Conservation (phyloP, 2,797 vertebrate species). For the Gadopsis bispinosus region DNA sequence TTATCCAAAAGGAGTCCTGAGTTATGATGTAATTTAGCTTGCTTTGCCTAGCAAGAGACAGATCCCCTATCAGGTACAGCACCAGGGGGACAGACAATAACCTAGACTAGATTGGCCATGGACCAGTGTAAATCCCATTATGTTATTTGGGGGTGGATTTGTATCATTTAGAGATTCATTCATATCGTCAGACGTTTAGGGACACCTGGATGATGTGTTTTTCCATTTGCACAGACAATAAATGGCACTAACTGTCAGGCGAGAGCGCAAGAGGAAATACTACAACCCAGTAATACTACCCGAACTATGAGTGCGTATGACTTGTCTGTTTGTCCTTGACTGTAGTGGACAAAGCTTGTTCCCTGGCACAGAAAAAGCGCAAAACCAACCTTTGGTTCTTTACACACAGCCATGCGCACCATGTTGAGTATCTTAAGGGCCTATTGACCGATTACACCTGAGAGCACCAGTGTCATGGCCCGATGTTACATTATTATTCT, state of each 20-base stretch:
- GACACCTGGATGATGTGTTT: neutral
- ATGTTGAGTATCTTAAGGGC: neutral
- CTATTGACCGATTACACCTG: neutral
- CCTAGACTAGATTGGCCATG: neutral
- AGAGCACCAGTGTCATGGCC: neutral
- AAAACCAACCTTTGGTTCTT: neutral
- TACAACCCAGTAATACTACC: too few species aligned
- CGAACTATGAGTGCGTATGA: neutral
- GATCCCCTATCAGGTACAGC: neutral
- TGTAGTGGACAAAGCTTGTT: neutral
- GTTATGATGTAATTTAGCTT: neutral
- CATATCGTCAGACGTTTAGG: neutral
- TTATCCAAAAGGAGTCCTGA: neutral
- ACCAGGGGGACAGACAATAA: neutral
- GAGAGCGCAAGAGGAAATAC: neutral
- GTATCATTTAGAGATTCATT: neutral
- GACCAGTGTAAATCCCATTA: neutral
- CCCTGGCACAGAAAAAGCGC: neutral
- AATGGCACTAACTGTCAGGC: neutral
- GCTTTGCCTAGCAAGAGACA: neutral
- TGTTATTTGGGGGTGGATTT: neutral
- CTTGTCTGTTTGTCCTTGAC: neutral
- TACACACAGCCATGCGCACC: neutral
- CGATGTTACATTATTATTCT: neutral
- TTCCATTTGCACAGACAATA: neutral